Conservation (phyloP, 2,113 vertebrate genomes). For the Lepidothrix coronata region DNA sequence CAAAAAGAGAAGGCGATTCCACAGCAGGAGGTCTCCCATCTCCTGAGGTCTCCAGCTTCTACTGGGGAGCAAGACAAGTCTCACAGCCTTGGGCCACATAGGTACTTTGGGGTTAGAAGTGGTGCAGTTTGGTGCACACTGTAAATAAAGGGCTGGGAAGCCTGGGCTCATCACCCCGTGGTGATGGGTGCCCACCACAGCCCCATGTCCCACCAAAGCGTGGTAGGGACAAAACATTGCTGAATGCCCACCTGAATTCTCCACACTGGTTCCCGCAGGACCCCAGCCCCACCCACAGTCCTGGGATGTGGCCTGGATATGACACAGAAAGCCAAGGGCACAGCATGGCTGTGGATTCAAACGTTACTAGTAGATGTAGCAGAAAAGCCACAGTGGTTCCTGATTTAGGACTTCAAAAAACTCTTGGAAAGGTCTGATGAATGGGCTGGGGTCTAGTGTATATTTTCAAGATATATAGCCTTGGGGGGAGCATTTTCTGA, state of each 20-base stretch:
- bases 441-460: not conserved
- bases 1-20: not conserved
- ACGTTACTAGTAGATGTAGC: not conserved
- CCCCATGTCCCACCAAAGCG: not conserved
- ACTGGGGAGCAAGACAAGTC: not conserved
- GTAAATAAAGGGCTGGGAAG: not conserved
- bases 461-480: not conserved
- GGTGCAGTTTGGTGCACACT: fast-evolving
- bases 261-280: not conserved
- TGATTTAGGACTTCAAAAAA: not conserved
- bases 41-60: not conserved
- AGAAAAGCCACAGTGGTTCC: not conserved
- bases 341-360: not conserved
- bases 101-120: not conserved
- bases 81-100: fast-evolving
- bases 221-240: not conserved
- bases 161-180: not conserved
- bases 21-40: fast-evolving
- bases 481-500: not conserved
- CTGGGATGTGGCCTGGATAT: no score
- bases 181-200: not conserved
- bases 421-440: not conserved
- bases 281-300: not conserved
- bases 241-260: not conserved
- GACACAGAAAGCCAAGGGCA: not conserved